phyloP scores from a whole-genome alignment of 1,140 invertebrate species.

The Ephestia elutella region DNA sequence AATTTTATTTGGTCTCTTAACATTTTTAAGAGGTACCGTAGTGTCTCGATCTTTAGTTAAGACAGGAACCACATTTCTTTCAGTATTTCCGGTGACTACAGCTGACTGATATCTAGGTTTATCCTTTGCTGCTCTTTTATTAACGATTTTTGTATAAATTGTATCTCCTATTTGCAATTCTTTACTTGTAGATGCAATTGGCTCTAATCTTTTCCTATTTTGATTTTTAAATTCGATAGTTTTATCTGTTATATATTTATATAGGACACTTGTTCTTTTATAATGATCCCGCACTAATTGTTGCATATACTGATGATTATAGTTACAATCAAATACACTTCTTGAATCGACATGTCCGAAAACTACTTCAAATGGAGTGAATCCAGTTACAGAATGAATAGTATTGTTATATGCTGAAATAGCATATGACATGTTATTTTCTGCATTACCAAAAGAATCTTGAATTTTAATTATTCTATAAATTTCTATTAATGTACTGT shows the following conservation, averaged over 20 bases:
- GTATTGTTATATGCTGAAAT: conserved; percentile 31
- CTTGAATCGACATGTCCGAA: conserved; percentile 32
- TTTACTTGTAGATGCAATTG: conserved; percentile 1
- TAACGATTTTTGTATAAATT: conserved; percentile 24
- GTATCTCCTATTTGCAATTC: conserved; percentile 16
- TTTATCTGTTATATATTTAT: conserved; percentile 26
- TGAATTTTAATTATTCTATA: conserved; percentile 33
- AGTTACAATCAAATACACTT: conserved; percentile 20
- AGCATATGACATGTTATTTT: conserved; percentile 25
- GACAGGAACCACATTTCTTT: conserved; percentile 22
- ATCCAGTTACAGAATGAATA: conserved; percentile 24
- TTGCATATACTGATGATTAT: conserved; percentile 23
- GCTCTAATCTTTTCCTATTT: conserved; percentile 11
- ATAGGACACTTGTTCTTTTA: conserved; percentile 27
- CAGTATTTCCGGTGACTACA: conserved; percentile 15
- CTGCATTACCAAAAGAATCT: conserved; percentile 20
- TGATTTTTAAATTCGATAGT: conserved; percentile 17
- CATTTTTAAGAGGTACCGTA: conserved; percentile 28
- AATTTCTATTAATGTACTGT: conserved; percentile 36
- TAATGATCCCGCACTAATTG: conserved; percentile 31
- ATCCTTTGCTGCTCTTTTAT: conserved; percentile 29
- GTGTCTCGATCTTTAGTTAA: conserved; percentile 18
- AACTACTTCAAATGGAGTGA: conserved; percentile 33
- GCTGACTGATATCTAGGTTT: conserved; percentile 26
- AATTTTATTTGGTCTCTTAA: conserved; percentile 22